Evolutionary conservation across 2,797 vertebrate species (phyloP), one percentile per base, ranked within the genome.

Genomic region (Gadopsis bispinosus): DNA sequence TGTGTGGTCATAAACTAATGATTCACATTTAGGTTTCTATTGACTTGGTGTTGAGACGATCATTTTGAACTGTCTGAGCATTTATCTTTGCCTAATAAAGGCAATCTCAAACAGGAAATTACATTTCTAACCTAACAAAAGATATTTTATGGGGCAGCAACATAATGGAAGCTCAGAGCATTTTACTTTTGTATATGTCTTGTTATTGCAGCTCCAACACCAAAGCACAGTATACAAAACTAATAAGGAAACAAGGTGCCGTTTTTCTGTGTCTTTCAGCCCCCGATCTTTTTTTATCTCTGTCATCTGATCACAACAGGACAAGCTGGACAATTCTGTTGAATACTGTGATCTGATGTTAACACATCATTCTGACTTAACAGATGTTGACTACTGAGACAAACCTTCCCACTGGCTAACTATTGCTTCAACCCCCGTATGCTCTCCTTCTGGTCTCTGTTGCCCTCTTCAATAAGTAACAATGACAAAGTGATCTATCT

Each of bases 301-400:
- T 35, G 33, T 71, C 58, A 77, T 81, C 73, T 79, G 45, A 11
- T 35, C 66, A 63, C 60, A 67, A 12, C 35, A 50, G 43, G 50
- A 83, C 45, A 68, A 67, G 56, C 48, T 31, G 20, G 41, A 55
- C 62, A 51, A 65, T 16, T 53, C 31, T 58, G 69, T 43, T 26
- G 50, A 26, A 26, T 26, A 26, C 26, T 37, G 35, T 51, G 29
- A 6, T 4, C 22, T 41, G 31, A 55, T 73, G 63, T 75, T 45
- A 73, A 62, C 48, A 35, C 26, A 16, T 8, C 48, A 37, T 19
- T 43, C 50, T 64, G 26, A 56, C 4, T 69, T 7, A 70, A 63
- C 60, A 72, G 70, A 83, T 72, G 66, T 37, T 56, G 39, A 61
- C 64, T 65, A 14, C 50, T 14, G 41, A 66, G 64, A 73, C 35